Percentiles rank a stretch among this genome's conserved stretches.
phyloP scores from a whole-genome alignment of 2,797 vertebrate species.

The Clarias fuscus region DNA sequence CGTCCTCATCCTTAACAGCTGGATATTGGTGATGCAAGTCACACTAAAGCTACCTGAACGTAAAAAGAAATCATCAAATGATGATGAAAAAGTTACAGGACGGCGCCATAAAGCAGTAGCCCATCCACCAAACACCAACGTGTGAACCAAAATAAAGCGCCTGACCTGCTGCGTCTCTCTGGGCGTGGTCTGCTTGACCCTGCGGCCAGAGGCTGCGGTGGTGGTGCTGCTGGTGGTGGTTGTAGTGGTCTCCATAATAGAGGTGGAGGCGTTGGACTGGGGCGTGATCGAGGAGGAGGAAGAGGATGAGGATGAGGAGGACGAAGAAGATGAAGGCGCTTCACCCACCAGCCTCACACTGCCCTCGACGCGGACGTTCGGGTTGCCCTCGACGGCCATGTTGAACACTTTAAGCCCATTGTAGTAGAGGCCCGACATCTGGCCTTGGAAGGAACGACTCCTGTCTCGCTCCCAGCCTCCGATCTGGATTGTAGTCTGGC shows the following conservation, averaged over 20 bases:
- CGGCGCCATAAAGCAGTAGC: background rate
- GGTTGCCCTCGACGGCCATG: conserved; percentile 96
- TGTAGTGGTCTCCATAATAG: conserved; percentile 92
- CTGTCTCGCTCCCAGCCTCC: conserved; percentile 95
- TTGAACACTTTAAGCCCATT: conserved; percentile 99
- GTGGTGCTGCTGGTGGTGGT: conserved; percentile 83
- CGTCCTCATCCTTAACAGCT: background rate
- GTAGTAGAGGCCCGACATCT: conserved; percentile 99
- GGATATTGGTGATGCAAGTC: background rate
- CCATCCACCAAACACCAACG: too few relatives aligned
- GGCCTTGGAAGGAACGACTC: conserved; percentile 95
- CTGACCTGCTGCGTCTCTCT: conserved; percentile 91
- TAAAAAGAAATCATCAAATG: background rate
- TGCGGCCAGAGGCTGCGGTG: conserved; percentile 86
- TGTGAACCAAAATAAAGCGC: background rate
- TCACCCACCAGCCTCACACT: conserved; percentile 97
- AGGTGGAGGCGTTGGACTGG: conserved; percentile 94
- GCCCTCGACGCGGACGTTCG: conserved; percentile 93
- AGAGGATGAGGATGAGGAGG: conserved; percentile 53
- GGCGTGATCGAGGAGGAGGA: conserved; percentile 90
- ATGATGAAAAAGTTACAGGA: background rate
- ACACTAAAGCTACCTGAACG: background rate
- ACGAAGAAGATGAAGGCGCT: conserved; percentile 82
- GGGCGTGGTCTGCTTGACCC: conserved; percentile 86
- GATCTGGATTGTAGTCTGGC: conserved; percentile 99